A percentile compares a stretch with the other conserved stretches of the same genome.
Evolutionary conservation across 1,140 invertebrate species (phyloP).

Genomic region (Plectrocnemia conspersa): DNA sequence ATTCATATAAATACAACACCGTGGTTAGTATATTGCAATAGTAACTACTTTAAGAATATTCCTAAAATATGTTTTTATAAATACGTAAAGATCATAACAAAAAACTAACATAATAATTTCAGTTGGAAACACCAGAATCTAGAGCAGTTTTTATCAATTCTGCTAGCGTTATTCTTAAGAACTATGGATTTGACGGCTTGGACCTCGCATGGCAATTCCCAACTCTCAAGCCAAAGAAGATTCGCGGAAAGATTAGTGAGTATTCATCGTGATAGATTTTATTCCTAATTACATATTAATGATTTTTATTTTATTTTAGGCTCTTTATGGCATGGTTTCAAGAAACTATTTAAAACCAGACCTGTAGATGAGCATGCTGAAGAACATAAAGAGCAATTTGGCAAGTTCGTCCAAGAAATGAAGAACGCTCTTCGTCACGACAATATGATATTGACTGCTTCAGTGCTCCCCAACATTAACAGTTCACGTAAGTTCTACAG

Average conservation of each 20-base stretch:
- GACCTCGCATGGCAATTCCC: slow-evolving; percentile 85
- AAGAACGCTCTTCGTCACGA: slow-evolving; percentile 63
- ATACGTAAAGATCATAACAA: not conserved
- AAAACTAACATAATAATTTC: slow-evolving; percentile 29
- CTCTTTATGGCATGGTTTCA: slow-evolving; percentile 66
- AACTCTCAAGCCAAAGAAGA: slow-evolving; percentile 69
- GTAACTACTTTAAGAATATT: not conserved
- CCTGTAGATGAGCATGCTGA: slow-evolving; percentile 68
- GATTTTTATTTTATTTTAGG: slow-evolving; percentile 39
- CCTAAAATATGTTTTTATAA: not conserved
- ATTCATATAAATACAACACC: slow-evolving; percentile 59
- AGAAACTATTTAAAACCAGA: slow-evolving; percentile 66
- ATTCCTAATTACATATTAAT: not conserved
- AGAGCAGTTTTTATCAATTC: slow-evolving; percentile 73
- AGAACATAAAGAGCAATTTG: slow-evolving; percentile 73
- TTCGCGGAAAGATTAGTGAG: slow-evolving; percentile 60
- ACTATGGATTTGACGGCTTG: slow-evolving; percentile 77
- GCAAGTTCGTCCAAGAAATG: slow-evolving; percentile 65
- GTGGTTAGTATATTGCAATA: slow-evolving; percentile 46
- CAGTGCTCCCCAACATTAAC: slow-evolving; percentile 73
- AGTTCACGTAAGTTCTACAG: slow-evolving; percentile 54
- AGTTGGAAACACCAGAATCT: slow-evolving; percentile 67
- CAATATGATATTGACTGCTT: slow-evolving; percentile 60
- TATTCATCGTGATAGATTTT: too few relatives aligned
- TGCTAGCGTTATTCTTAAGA: slow-evolving; percentile 61